phyloP scores from a whole-genome alignment of 2,888 invertebrate genomes.

The Cheilosia pagana region DNA sequence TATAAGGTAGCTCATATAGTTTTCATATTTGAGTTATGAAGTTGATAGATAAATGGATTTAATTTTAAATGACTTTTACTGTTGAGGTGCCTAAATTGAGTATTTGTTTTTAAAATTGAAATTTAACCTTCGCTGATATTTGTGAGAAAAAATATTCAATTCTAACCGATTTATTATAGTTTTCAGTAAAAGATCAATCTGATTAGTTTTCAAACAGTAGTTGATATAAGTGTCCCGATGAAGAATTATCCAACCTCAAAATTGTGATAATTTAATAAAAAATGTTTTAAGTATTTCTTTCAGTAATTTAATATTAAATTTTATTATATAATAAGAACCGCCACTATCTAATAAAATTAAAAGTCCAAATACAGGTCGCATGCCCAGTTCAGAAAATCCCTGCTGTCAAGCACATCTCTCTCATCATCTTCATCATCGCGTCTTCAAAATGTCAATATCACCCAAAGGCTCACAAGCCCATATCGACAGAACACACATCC shows the following conservation, averaged over 20 bases:
- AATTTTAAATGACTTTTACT: too few relatives aligned
- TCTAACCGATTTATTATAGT: not conserved
- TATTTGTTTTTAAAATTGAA: not conserved
- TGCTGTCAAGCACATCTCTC: slow-evolving; percentile 37
- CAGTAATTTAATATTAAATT: not conserved
- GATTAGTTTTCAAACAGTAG: too few relatives aligned
- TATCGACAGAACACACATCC: slow-evolving; percentile 46
- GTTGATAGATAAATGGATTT: too few relatives aligned
- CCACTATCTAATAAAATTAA: slow-evolving; percentile 9
- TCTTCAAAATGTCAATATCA: slow-evolving; percentile 61
- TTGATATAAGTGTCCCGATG: too few relatives aligned
- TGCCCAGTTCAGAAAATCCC: slow-evolving; percentile 22
- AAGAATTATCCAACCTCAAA: too few relatives aligned
- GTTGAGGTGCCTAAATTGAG: too few relatives aligned
- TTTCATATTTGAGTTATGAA: too few relatives aligned
- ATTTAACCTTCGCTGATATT: too few relatives aligned
- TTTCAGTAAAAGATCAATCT: too few relatives aligned
- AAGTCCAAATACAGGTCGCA: slow-evolving; percentile 22
- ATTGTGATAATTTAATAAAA: too few relatives aligned
- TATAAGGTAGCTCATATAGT: not conserved
- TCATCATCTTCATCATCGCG: slow-evolving; percentile 36
- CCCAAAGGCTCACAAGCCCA: slow-evolving; percentile 44
- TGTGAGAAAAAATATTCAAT: too few relatives aligned
- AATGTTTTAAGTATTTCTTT: too few relatives aligned
- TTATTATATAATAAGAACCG: slow-evolving; percentile 7